Evolutionary conservation across 2,888 invertebrate genomes (phyloP).

Genomic region (Byasa hedistus): DNA sequence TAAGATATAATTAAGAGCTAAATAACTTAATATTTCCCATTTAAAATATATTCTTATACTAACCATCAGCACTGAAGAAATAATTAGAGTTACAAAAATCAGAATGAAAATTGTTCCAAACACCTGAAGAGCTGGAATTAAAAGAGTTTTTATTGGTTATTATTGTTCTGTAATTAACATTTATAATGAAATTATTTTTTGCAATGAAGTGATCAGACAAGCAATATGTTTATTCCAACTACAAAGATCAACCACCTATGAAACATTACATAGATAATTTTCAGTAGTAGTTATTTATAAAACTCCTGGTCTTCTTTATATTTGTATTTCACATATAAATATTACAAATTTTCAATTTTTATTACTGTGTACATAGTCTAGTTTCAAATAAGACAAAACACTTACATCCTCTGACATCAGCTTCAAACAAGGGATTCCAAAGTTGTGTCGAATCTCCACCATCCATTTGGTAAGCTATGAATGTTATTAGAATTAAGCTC

Average conservation of each 20-base stretch:
- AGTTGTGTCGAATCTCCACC: conserved; percentile 95
- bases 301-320: no score
- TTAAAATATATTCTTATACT: conserved; percentile 35
- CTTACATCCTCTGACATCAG: conserved; percentile 88
- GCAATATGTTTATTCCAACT: background rate
- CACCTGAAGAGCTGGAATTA: conserved; percentile 84
- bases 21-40: no score
- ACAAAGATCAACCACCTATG: no score
- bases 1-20: no score
- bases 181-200: no score
- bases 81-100: conserved; percentile 78
- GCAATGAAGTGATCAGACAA: no score
- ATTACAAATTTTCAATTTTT: no score
- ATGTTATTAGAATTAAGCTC: conserved; percentile 86
- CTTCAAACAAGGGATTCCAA: conserved; percentile 93
- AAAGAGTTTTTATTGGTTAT: conserved; percentile 18
- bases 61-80: conserved; percentile 80
- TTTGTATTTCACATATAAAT: no score
- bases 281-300: no score
- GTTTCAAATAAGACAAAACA: conserved; percentile 36
- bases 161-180: no score
- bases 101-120: conserved; percentile 83
- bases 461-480: conserved; percentile 86
- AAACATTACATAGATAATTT: no score
- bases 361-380: no score